Evolutionary conservation across 2,113 vertebrate genomes (phyloP).

Genomic region (Cyprinus carpio): DNA sequence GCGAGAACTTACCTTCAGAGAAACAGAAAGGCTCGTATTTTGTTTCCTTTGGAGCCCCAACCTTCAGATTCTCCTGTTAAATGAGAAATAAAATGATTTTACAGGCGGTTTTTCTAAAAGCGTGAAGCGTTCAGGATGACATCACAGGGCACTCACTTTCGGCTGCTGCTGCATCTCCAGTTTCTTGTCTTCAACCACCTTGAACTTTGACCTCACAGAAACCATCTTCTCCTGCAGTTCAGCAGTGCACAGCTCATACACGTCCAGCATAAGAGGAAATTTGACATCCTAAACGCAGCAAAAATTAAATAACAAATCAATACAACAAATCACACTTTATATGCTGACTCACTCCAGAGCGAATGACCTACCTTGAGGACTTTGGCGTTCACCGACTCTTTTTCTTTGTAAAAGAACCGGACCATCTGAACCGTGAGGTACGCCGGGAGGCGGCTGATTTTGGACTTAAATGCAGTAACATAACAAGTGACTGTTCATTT

Average conservation of each 20-base stretch:
- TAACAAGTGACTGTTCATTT: neutral
- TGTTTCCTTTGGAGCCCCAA: constrained; percentile 76
- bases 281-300: constrained; percentile 87
- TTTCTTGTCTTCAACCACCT: constrained; percentile 94
- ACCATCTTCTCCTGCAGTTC: constrained; percentile 96
- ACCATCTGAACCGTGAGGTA: constrained; percentile 99
- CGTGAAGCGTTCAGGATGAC: neutral
- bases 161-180: constrained; percentile 84
- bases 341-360: neutral
- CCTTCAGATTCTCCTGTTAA: constrained; percentile 64
- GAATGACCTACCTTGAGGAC: constrained; percentile 87
- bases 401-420: constrained; percentile 99
- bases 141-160: constrained; percentile 70
- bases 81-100: neutral
- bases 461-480: constrained; percentile 78
- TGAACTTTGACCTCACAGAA: constrained; percentile 90
- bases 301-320: neutral
- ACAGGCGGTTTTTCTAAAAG: neutral
- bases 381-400: constrained; percentile 99
- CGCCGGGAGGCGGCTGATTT: constrained; percentile 92
- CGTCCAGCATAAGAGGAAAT: constrained; percentile 98
- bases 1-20: constrained; percentile 83
- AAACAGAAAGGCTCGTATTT: constrained; percentile 93
- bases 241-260: constrained; percentile 91
- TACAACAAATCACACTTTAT: neutral